A percentile compares a stretch with the other conserved stretches of the same genome.
These are phyloP conservation scores for Helicolenus hilgendorfi DNA, from an alignment of 2,797 vertebrate species.

Conservation along the genomic window DNA sequence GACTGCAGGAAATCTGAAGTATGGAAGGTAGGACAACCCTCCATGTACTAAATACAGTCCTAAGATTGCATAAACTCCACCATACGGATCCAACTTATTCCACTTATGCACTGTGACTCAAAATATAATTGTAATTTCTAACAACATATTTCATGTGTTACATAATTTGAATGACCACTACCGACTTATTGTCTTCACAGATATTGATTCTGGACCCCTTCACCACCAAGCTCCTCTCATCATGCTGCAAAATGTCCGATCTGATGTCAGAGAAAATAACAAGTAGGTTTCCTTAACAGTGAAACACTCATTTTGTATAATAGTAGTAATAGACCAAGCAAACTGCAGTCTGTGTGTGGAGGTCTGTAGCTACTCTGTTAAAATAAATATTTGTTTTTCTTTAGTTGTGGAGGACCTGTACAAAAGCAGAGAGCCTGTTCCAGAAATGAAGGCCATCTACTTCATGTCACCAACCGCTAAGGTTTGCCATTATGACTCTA, in stretches of 20 bases:
- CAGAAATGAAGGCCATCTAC: constrained; percentile 97
- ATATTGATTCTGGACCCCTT: constrained; percentile 96
- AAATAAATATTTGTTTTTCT: constrained; percentile 42
- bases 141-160: not conserved
- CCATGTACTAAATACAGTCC: not conserved
- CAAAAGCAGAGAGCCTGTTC: constrained; percentile 95
- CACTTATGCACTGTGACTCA: not conserved
- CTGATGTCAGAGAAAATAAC: constrained; percentile 95
- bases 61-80: not conserved
- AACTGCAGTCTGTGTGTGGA: not conserved
- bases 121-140: not conserved
- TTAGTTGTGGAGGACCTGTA: constrained; percentile 97
- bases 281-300: constrained; percentile 82
- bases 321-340: not conserved
- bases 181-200: constrained; percentile 78
- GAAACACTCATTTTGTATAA: not conserved
- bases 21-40: constrained; percentile 94
- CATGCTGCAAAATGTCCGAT: constrained; percentile 98
- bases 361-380: not conserved
- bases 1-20: constrained; percentile 94
- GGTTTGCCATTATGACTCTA: constrained; percentile 83
- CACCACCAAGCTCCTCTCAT: constrained; percentile 95
- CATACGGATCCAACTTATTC: not conserved
- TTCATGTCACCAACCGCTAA: constrained; percentile 95
- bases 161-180: not conserved